Evolutionary conservation across 2,888 invertebrate genomes (phyloP), one percentile per base, ranked within the genome.

Genomic region (Megaustenia siamemsis): DNA sequence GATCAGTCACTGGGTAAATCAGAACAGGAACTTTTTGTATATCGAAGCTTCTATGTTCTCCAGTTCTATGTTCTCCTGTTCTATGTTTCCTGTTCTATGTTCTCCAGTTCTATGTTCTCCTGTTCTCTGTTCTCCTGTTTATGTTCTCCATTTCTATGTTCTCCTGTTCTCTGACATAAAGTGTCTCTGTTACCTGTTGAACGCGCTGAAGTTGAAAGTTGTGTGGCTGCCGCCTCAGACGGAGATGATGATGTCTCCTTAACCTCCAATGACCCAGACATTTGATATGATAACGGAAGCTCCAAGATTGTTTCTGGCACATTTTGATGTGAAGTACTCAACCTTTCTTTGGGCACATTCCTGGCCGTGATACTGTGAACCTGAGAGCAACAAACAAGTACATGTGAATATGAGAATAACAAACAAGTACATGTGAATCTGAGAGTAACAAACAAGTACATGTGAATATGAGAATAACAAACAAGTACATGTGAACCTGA

Each of bases 331-430:
- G 49, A 49, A 35, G 53, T 24, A 12, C 28, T 56, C 68, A 91
- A 86, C 81, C 91, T 89, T 38, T 89, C 89, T 88, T 91, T 91
- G 2, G 91, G 88, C n/a, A 91, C 87, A 87, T 88, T 89, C 66
- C 92, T 87, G 1, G 91, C 92, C 21, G 92, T 91, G 83, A 92
- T 92, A 82, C 92, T 92, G 86, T 91, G 91, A 49, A 92, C 87
- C 92, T 92, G 88, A 3, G 87, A 32, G 43, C 15, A 12, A 56
- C 24, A 69, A 38, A 40, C 2, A 69, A 69, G 8, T n/a, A n/a
- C n/a, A n/a, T n/a, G n/a, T n/a, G n/a, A n/a, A n/a, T n/a, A n/a
- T n/a, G n/a, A n/a, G n/a, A n/a, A n/a, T n/a, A n/a, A n/a, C n/a
- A n/a, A n/a, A n/a, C n/a, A n/a, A n/a, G n/a, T n/a, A n/a, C n/a